Evolutionary conservation across 2,888 invertebrate species (phyloP).

Genomic region (Nipponacmea schrenckii): DNA sequence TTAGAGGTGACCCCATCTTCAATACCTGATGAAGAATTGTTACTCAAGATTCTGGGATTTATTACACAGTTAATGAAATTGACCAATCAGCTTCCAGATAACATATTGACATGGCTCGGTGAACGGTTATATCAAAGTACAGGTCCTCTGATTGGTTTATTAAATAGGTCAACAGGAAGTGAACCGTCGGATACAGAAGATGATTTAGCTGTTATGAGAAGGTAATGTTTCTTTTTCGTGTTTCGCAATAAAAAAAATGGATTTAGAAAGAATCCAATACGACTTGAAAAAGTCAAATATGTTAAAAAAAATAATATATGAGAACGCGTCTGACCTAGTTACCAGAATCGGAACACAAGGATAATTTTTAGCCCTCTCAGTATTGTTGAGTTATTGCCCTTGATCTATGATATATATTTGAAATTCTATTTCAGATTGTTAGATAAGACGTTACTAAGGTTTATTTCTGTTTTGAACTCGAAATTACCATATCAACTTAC

Average conservation of each 20-base stretch:
- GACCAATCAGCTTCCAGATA: slow-evolving; percentile 46
- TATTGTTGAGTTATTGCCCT: too few relatives aligned
- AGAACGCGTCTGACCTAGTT: too few relatives aligned
- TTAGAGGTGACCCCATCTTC: slow-evolving; percentile 59
- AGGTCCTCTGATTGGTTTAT: slow-evolving; percentile 59
- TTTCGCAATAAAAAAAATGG: too few relatives aligned
- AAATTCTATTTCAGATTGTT: slow-evolving; percentile 52
- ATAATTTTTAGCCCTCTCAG: too few relatives aligned
- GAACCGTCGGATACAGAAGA: slow-evolving; percentile 46
- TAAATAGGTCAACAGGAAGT: slow-evolving; percentile 43
- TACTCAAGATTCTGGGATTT: slow-evolving; percentile 56
- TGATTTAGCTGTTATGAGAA: slow-evolving; percentile 43
- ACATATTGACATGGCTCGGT: slow-evolving; percentile 54
- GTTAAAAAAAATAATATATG: not conserved
- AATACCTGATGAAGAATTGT: slow-evolving; percentile 58
- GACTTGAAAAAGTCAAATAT: not conserved
- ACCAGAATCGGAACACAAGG: too few relatives aligned
- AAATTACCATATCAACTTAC: slow-evolving; percentile 55
- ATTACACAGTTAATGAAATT: slow-evolving; percentile 46
- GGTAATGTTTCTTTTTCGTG: slow-evolving; percentile 35
- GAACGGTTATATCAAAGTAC: slow-evolving; percentile 56
- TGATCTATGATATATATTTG: too few relatives aligned
- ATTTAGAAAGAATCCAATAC: not conserved
- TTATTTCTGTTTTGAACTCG: slow-evolving; percentile 51
- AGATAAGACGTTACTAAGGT: slow-evolving; percentile 57